These are phyloP conservation scores for Philereme vetulata DNA, from an alignment of 2,888 invertebrate species.

Conservation along the genomic window DNA sequence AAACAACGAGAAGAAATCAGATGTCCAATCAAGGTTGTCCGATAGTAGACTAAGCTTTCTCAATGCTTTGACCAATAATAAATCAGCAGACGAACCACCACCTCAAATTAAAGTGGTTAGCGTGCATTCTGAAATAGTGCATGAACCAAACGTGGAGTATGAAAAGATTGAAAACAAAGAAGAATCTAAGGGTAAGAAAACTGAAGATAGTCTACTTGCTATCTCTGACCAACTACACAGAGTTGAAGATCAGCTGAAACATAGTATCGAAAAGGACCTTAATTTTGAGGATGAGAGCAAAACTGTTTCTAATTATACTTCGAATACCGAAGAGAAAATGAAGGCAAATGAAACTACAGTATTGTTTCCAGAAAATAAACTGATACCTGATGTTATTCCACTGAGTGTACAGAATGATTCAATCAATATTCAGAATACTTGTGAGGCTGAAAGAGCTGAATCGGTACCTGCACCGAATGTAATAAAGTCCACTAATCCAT, in stretches of 20 bases:
- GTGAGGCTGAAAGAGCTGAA: conserved; percentile 39
- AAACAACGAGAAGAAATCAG: conserved; percentile 66
- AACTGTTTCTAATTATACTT: conserved; percentile 56
- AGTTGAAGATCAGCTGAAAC: conserved; percentile 78
- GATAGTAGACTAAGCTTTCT: conserved; percentile 77
- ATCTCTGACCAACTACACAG: conserved; percentile 78
- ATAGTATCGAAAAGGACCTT: conserved; percentile 75
- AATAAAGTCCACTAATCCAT: conserved; percentile 69
- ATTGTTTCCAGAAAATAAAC: conserved; percentile 54
- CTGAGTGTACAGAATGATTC: conserved; percentile 60
- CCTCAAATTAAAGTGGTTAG: conserved; percentile 59
- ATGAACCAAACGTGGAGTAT: conserved; percentile 21
- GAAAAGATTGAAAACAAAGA: conserved; percentile 44
- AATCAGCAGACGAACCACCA: conserved; percentile 51
- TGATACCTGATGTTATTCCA: conserved; percentile 57
- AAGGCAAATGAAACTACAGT: conserved; percentile 61
- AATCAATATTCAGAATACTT: conserved; percentile 47
- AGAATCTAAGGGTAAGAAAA: conserved; percentile 69
- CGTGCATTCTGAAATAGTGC: conserved; percentile 52
- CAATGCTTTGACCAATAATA: conserved; percentile 72
- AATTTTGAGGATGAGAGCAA: conserved; percentile 67
- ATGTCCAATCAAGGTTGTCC: conserved; percentile 78
- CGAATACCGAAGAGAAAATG: conserved; percentile 54
- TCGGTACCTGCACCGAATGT: conserved; percentile 42
- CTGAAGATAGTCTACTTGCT: conserved; percentile 78